These are phyloP conservation scores for Girardinus metallicus DNA, from an alignment of 2,797 vertebrate genomes.

Conservation along the genomic window DNA sequence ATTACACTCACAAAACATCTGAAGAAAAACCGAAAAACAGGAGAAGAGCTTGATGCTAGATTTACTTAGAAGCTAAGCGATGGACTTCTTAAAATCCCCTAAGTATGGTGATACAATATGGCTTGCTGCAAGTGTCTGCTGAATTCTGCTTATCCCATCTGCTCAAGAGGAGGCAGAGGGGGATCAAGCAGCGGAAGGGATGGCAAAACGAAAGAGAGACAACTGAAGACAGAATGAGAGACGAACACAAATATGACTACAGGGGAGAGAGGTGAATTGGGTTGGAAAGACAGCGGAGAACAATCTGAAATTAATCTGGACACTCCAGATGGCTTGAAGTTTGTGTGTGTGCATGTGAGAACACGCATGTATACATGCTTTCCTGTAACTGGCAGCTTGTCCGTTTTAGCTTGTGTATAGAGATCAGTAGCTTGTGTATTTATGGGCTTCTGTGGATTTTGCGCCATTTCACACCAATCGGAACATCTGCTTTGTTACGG, in stretches of 20 bases:
- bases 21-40: slow-evolving; percentile 11
- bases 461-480: slow-evolving; percentile 49
- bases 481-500: slow-evolving; percentile 60
- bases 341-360: slow-evolving; percentile 30
- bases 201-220: slow-evolving; percentile 51
- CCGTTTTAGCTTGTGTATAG: slow-evolving; percentile 36
- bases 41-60: slow-evolving; percentile 1
- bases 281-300: slow-evolving; percentile 71
- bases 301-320: slow-evolving; percentile 76
- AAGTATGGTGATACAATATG: slow-evolving; percentile 58
- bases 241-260: slow-evolving; percentile 58
- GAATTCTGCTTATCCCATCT: slow-evolving; percentile 68
- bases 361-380: slow-evolving; percentile 8
- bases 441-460: slow-evolving; percentile 44
- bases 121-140: slow-evolving; percentile 58
- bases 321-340: slow-evolving; percentile 74
- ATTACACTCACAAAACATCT: slow-evolving; percentile 7
- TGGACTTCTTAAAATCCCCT: slow-evolving; percentile 46
- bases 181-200: slow-evolving; percentile 47
- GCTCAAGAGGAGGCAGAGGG: slow-evolving; percentile 46
- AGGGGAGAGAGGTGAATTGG: slow-evolving; percentile 72
- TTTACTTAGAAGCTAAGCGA: slow-evolving; percentile 35
- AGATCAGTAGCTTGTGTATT: slow-evolving; percentile 39
- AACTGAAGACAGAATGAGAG: slow-evolving; percentile 55
- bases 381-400: slow-evolving; percentile 45